phyloP scores from a whole-genome alignment of 2,797 vertebrate genomes.

The Nyctibius grandis region DNA sequence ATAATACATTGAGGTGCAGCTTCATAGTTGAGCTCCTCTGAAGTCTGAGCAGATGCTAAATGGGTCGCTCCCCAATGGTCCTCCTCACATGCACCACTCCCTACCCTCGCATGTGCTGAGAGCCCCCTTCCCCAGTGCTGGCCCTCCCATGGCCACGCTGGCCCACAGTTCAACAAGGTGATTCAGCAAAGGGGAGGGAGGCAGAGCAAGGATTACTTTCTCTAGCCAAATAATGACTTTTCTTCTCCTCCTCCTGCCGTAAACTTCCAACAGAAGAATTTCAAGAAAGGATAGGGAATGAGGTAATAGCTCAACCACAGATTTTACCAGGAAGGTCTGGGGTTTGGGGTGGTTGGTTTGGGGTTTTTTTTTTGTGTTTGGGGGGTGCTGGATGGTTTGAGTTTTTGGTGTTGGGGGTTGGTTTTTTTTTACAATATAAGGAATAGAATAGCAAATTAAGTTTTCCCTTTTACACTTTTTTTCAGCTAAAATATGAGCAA shows the following conservation, averaged over 20 bases:
- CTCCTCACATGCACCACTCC: not conserved
- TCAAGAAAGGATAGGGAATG: not conserved
- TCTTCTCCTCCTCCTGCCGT: not conserved
- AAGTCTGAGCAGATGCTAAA: not conserved
- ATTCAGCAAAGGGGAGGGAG: not conserved
- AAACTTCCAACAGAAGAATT: not conserved
- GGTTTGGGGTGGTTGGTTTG: not conserved
- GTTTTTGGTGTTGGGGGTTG: not conserved
- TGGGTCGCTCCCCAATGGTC: fast-evolving
- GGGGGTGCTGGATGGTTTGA: fast-evolving
- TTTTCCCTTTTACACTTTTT: not conserved
- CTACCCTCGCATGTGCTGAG: too few relatives aligned
- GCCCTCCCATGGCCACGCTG: too few relatives aligned
- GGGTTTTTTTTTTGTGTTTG: not conserved
- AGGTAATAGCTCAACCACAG: not conserved
- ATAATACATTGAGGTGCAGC: not conserved
- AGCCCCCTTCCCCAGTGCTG: not conserved
- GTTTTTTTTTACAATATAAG: not conserved
- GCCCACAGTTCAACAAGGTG: not conserved
- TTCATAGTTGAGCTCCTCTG: not conserved
- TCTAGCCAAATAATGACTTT: not conserved
- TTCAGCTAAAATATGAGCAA: not conserved
- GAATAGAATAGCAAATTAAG: not conserved
- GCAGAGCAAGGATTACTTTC: not conserved
- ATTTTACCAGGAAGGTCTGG: not conserved